Percentiles rank a stretch among this genome's conserved stretches.
These are phyloP conservation scores for Dreissena rostriformis DNA, from an alignment of 1,140 invertebrate species.

Conservation along the genomic window DNA sequence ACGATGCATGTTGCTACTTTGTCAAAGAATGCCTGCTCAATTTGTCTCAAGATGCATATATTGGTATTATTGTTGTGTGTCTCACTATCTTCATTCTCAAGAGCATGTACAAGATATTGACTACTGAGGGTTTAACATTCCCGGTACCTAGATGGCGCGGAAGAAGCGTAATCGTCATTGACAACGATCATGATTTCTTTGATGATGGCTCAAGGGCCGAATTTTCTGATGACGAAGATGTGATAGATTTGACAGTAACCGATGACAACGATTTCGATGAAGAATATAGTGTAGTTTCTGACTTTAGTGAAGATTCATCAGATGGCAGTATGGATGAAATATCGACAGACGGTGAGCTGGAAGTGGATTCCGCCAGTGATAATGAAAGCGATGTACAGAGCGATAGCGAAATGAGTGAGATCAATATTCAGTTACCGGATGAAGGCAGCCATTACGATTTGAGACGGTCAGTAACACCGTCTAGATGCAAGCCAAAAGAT, in stretches of 20 bases:
- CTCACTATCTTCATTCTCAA: slow-evolving; percentile 39
- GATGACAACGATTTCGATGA: slow-evolving; percentile 46
- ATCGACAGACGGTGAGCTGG: slow-evolving; percentile 58
- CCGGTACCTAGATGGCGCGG: slow-evolving; percentile 37
- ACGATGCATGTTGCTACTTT: slow-evolving; percentile 55
- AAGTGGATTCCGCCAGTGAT: slow-evolving; percentile 54
- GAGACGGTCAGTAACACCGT: slow-evolving; percentile 69
- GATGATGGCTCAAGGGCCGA: slow-evolving; percentile 49
- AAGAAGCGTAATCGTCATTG: background rate
- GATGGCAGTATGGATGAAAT: slow-evolving; percentile 45
- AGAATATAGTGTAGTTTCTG: slow-evolving; percentile 44
- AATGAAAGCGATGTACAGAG: slow-evolving; percentile 54
- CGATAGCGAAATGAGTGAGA: slow-evolving; percentile 67
- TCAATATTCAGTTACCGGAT: slow-evolving; percentile 73
- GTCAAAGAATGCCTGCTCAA: slow-evolving; percentile 56
- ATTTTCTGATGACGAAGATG: slow-evolving; percentile 62
- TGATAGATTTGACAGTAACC: slow-evolving; percentile 14
- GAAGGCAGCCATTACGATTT: slow-evolving; percentile 49
- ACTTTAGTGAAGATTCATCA: slow-evolving; percentile 29
- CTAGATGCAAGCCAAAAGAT: slow-evolving; percentile 37
- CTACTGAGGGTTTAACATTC: slow-evolving; percentile 60
- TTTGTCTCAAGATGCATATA: slow-evolving; percentile 60
- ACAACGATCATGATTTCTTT: slow-evolving; percentile 22
- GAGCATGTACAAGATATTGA: slow-evolving; percentile 47
- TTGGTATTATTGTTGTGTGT: slow-evolving; percentile 56